These are phyloP conservation scores for Maconellicoccus hirsutus DNA, from an alignment of 1,140 invertebrate species.

Conservation along the genomic window DNA sequence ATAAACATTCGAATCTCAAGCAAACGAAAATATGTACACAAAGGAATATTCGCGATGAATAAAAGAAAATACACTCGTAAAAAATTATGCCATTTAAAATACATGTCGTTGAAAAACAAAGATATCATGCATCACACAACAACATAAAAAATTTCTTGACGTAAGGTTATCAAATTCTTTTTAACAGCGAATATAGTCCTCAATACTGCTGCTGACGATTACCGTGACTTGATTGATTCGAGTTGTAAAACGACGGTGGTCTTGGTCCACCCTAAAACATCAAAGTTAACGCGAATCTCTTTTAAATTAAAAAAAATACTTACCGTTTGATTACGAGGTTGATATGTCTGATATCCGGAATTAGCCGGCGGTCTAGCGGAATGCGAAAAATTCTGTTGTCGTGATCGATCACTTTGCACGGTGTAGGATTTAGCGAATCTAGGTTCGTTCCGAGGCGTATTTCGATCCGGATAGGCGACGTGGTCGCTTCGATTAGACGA, in stretches of 20 bases:
- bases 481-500: not conserved
- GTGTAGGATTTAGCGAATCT: not conserved
- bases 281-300: too few relatives aligned
- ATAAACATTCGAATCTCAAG: too few relatives aligned
- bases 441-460: not conserved
- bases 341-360: conserved; percentile 24
- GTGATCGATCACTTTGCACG: not conserved
- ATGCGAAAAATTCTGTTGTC: not conserved
- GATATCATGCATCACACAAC: too few relatives aligned
- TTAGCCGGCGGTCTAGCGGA: not conserved
- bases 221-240: not conserved
- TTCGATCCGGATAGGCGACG: not conserved
- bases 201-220: not conserved
- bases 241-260: conserved; percentile 24
- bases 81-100: too few relatives aligned
- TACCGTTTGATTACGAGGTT: conserved; percentile 21
- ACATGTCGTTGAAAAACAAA: too few relatives aligned
- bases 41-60: too few relatives aligned
- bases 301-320: not conserved
- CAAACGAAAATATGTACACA: too few relatives aligned
- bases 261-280: conserved; percentile 25
- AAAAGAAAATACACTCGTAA: too few relatives aligned
- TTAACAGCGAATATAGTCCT: not conserved
- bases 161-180: too few relatives aligned
- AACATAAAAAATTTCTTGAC: too few relatives aligned